These are phyloP conservation scores for Gallinago solitaria DNA, from an alignment of 2,797 vertebrate genomes.

Conservation along the genomic window DNA sequence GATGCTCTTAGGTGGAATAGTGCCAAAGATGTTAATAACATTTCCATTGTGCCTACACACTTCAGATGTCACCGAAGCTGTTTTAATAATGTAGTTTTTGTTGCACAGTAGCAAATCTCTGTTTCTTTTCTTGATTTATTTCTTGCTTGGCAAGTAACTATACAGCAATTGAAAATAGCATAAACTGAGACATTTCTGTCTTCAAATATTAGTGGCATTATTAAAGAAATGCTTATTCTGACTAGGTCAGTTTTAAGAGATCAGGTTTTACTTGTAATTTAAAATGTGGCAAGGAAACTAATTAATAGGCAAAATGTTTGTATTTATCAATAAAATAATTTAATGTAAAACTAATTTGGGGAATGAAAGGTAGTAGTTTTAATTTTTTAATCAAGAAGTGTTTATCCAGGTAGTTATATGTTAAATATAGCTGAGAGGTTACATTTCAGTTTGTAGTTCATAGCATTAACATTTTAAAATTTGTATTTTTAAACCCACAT, in stretches of 20 bases:
- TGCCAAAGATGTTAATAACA: not conserved
- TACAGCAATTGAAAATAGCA: not conserved
- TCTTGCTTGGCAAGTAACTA: not conserved
- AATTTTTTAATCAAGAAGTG: not conserved
- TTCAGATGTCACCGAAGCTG: constrained; percentile 1
- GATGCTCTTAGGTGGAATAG: constrained; percentile 12
- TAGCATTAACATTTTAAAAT: not conserved
- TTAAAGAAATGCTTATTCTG: not conserved
- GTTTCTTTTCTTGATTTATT: not conserved
- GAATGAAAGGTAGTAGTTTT: not conserved
- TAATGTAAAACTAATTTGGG: not conserved
- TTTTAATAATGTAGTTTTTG: not conserved
- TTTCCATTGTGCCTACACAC: constrained; percentile 31
- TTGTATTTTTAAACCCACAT: not conserved
- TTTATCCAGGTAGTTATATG: not conserved
- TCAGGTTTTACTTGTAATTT: not conserved
- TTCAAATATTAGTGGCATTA: not conserved
- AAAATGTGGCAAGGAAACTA: not conserved
- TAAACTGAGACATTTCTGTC: not conserved
- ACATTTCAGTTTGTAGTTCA: not conserved
- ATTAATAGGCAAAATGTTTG: not conserved
- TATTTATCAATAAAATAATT: not conserved
- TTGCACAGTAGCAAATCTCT: not conserved
- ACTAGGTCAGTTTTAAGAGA: not conserved
- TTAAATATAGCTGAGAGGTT: not conserved